Conservation (phyloP, 2,888 invertebrate species). For the Anodontia alba region DNA sequence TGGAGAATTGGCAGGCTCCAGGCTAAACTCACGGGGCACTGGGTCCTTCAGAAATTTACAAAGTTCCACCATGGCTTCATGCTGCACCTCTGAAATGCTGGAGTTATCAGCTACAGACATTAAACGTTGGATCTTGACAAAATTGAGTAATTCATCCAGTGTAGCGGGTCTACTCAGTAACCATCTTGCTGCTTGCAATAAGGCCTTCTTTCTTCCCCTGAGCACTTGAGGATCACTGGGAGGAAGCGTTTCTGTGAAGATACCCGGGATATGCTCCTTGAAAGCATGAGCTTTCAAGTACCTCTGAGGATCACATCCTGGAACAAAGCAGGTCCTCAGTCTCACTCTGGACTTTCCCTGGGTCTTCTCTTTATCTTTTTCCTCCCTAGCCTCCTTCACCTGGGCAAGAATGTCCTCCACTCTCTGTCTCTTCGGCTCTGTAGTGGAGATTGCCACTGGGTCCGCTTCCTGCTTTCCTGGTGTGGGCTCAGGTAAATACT, state of each 20-base stretch:
- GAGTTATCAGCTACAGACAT: slow-evolving; percentile 10
- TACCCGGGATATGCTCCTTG: neutral
- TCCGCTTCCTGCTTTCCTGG: neutral
- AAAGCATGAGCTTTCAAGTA: neutral
- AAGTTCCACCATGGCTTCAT: slow-evolving; percentile 12
- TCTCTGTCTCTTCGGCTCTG: neutral
- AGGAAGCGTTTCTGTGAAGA: neutral
- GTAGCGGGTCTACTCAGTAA: neutral
- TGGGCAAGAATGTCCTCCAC: neutral
- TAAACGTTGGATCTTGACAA: slow-evolving; percentile 3
- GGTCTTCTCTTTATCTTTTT: neutral
- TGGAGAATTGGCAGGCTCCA: slow-evolving; percentile 26
- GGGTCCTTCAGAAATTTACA: neutral
- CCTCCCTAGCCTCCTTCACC: neutral
- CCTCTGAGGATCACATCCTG: neutral
- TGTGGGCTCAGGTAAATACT: no score
- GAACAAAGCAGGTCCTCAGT: neutral
- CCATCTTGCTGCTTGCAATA: neutral
- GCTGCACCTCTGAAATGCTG: slow-evolving; percentile 17
- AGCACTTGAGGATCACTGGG: neutral
- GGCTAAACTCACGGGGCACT: neutral
- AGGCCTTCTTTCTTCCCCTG: neutral
- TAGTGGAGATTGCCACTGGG: neutral
- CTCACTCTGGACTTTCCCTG: neutral
- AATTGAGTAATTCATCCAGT: neutral